Evolutionary conservation across 2,797 vertebrate genomes (phyloP).

Genomic region (Oreochromis grahami): DNA sequence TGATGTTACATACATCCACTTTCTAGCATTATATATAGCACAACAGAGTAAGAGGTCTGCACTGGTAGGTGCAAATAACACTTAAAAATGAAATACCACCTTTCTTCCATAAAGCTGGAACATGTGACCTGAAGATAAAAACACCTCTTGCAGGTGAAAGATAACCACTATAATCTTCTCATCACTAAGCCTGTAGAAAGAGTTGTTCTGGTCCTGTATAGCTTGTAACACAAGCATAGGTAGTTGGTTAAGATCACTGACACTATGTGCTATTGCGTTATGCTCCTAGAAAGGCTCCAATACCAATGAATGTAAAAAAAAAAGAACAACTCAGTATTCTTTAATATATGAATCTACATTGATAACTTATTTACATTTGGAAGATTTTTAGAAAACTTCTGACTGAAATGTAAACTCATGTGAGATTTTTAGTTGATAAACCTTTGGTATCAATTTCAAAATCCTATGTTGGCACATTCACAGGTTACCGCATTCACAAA

Average conservation of each 20-base stretch:
- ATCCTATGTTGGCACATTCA: background rate
- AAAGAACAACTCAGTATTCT: background rate
- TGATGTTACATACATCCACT: background rate
- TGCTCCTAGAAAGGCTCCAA: background rate
- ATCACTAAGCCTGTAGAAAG: background rate
- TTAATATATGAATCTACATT: background rate
- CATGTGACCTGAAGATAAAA: background rate
- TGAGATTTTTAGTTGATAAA: background rate
- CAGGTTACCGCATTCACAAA: background rate
- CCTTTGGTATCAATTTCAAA: background rate
- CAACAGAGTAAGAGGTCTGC: background rate
- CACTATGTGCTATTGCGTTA: background rate
- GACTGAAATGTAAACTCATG: background rate
- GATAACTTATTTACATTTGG: background rate
- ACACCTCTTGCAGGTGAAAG: background rate
- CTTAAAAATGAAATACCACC: background rate
- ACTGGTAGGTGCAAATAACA: background rate
- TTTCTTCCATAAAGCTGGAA: background rate
- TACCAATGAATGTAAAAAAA: background rate
- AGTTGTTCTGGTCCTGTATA: background rate
- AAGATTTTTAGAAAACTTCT: background rate
- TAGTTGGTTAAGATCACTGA: background rate
- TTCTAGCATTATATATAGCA: background rate
- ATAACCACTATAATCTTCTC: background rate
- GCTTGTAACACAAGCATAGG: background rate